Evolutionary conservation across 2,888 invertebrate species (phyloP).

Genomic region (Autographa pulchrina): DNA sequence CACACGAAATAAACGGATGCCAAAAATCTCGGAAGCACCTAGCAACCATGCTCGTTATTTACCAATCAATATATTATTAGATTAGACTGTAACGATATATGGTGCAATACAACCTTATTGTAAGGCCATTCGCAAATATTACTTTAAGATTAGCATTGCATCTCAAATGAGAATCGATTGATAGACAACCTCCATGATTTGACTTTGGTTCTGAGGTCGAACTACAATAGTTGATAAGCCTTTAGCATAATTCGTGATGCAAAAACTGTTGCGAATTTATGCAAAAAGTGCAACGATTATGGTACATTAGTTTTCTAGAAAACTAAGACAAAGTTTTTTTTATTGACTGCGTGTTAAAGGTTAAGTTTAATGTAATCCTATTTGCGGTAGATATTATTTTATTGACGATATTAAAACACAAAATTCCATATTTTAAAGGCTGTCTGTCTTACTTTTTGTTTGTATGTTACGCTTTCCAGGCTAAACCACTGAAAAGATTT

Average conservation of each 20-base stretch:
- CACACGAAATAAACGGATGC: too few species aligned
- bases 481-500: too few species aligned
- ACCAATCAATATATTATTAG: not conserved
- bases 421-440: too few species aligned
- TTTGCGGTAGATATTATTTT: too few species aligned
- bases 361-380: too few species aligned
- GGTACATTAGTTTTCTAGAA: not conserved
- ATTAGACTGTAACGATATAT: not conserved
- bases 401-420: too few species aligned
- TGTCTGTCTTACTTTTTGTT: too few species aligned
- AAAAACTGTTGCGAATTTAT: slow-evolving; percentile 15
- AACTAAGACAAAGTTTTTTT: too few species aligned
- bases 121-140: slow-evolving; percentile 1
- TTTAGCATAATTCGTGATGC: slow-evolving; percentile 26
- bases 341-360: too few species aligned
- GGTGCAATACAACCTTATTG: slow-evolving; percentile 2
- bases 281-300: slow-evolving; percentile 12
- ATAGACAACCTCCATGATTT: slow-evolving; percentile 33
- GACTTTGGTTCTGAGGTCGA: slow-evolving; percentile 47
- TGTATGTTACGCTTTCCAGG: too few species aligned
- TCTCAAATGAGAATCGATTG: slow-evolving; percentile 13
- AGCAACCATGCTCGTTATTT: not conserved
- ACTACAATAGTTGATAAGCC: slow-evolving; percentile 35
- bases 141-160: not conserved
- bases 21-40: not conserved